Percentiles rank a stretch among this genome's conserved stretches.
These are phyloP conservation scores for Delichon dasypus DNA, from an alignment of 2,797 vertebrate genomes.

Conservation along the genomic window DNA sequence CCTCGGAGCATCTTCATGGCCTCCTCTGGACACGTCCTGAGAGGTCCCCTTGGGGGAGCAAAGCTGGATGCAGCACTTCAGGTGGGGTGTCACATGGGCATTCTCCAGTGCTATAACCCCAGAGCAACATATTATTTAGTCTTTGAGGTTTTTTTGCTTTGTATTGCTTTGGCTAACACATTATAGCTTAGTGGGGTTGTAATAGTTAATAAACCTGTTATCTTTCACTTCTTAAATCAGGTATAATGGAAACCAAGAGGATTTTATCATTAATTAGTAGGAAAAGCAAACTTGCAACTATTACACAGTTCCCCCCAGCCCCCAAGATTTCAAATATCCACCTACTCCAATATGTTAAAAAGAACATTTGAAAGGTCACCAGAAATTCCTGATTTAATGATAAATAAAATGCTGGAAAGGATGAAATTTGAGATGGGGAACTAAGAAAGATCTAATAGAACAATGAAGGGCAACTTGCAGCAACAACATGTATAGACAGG, in stretches of 20 bases:
- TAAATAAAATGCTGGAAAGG: constrained; percentile 1
- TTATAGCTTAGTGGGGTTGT: not conserved
- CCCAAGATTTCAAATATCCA: constrained; percentile 26
- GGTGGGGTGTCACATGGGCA: too few species aligned
- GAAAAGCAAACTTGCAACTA: not conserved
- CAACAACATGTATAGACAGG: not conserved
- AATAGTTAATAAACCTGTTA: not conserved
- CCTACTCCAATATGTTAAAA: constrained; percentile 65
- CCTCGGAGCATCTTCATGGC: not conserved
- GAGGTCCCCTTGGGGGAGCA: not conserved
- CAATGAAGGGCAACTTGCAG: not conserved
- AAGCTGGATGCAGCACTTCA: not conserved
- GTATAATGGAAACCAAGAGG: not conserved
- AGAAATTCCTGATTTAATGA: not conserved
- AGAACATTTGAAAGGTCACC: constrained; percentile 51
- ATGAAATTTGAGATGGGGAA: not conserved
- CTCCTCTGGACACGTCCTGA: not conserved
- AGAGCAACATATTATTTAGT: not conserved
- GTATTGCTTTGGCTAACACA: not conserved
- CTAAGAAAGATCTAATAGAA: not conserved
- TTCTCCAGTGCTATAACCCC: not conserved
- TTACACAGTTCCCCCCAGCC: not conserved
- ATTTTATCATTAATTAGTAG: constrained; percentile 17
- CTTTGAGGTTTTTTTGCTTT: not conserved
- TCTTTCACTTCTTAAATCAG: not conserved